Conservation (phyloP, 2,113 vertebrate genomes). For the Brachypodius melanocephalos region DNA sequence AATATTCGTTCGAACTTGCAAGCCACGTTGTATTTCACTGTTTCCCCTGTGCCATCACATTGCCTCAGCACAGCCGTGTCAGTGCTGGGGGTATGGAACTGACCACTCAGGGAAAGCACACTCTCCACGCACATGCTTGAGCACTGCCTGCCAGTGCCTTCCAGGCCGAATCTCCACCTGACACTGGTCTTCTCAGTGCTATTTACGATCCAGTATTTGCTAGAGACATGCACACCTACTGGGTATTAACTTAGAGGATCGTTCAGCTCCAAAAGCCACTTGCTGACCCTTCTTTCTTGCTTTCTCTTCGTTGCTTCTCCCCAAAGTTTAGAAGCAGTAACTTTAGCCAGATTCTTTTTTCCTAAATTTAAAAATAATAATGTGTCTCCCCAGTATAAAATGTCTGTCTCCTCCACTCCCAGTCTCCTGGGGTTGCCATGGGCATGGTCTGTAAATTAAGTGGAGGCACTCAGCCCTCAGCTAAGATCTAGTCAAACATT, state of each 20-base stretch:
- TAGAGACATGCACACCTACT: not conserved
- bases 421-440: constrained; percentile 56
- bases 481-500: constrained; percentile 72
- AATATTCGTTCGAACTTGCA: not conserved
- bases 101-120: rapidly evolving
- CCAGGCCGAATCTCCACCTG: not conserved
- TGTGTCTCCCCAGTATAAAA: constrained; percentile 65
- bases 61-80: not conserved
- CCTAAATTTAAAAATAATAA: constrained; percentile 68
- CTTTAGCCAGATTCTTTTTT: not conserved
- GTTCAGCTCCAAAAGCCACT: constrained; percentile 33
- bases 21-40: not conserved
- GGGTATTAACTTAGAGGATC: constrained; percentile 22
- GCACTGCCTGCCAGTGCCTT: not conserved
- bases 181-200: not conserved
- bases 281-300: not conserved
- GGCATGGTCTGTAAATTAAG: constrained; percentile 69
- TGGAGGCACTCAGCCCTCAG: constrained; percentile 60
- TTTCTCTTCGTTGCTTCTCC: not conserved
- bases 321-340: constrained; percentile 1
- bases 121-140: not conserved
- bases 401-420: constrained; percentile 48
- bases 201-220: constrained; percentile 38
- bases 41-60: not conserved
- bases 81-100: not conserved